A percentile compares a stretch with the other conserved stretches of the same genome.
phyloP scores from a whole-genome alignment of 2,888 invertebrate species.

The Mechanitis mazaeus region DNA sequence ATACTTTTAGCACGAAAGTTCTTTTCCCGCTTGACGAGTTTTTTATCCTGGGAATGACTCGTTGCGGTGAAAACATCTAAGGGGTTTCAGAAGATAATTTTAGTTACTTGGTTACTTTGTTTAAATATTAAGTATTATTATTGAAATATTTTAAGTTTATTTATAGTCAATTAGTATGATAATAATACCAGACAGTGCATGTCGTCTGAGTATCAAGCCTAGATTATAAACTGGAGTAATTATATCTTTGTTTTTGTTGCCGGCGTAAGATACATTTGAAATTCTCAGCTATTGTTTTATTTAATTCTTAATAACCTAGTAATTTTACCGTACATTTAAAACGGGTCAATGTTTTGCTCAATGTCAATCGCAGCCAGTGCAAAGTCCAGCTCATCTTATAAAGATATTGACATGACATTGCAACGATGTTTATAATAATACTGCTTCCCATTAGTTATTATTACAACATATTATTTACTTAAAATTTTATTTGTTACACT shows the following conservation, averaged over 20 bases:
- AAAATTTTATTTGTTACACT: no score
- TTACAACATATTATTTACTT: no score
- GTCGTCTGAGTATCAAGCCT: slow-evolving; percentile 7
- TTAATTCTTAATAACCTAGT: slow-evolving; percentile 42
- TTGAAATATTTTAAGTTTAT: no score
- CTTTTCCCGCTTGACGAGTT: background rate
- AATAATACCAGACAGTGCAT: background rate
- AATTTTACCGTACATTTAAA: slow-evolving; percentile 33
- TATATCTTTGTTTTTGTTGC: slow-evolving; percentile 66
- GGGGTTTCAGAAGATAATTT: slow-evolving; percentile 1
- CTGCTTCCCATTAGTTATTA: no score
- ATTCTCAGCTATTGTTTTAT: slow-evolving; percentile 49
- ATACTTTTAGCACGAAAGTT: no score
- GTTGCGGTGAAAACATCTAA: slow-evolving; percentile 3
- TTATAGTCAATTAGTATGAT: no score
- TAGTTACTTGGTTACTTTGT: background rate
- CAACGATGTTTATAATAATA: no score
- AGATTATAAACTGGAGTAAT: slow-evolving; percentile 44
- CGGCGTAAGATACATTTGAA: slow-evolving; percentile 64
- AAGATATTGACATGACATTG: background rate
- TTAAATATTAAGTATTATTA: background rate
- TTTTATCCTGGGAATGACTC: slow-evolving; percentile 2
- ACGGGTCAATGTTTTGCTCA: slow-evolving; percentile 37
- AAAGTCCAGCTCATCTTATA: slow-evolving; percentile 7
- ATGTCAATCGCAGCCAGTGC: slow-evolving; percentile 10